These are phyloP conservation scores for Prenolepis imparis DNA, from an alignment of 2,888 invertebrate genomes.

Conservation along the genomic window DNA sequence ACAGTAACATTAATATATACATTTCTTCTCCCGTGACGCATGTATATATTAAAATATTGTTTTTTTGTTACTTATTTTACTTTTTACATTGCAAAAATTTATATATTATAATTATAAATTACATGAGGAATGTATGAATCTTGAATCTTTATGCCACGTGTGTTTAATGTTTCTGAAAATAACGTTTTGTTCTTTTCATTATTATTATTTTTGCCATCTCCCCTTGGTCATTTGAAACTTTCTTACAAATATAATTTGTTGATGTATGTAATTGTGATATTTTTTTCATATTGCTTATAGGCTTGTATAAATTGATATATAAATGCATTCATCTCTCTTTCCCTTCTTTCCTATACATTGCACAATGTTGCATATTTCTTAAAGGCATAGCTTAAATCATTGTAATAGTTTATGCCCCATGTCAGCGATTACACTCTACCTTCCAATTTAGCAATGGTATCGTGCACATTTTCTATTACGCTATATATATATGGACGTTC, in stretches of 20 bases:
- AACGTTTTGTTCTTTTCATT: neutral
- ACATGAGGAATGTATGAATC: neutral
- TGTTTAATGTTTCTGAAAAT: neutral
- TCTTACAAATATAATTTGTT: neutral
- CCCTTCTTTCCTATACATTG: neutral
- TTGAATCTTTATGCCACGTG: neutral
- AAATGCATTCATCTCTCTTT: neutral
- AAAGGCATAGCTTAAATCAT: neutral
- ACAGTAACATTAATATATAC: neutral
- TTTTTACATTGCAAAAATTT: conserved; percentile 7
- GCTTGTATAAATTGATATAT: neutral
- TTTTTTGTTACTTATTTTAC: neutral
- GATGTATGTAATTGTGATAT: neutral
- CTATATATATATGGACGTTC: conserved; percentile 93
- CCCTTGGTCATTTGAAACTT: neutral
- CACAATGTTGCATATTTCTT: neutral
- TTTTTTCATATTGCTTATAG: conserved; percentile 12
- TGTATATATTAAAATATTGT: conserved; percentile 13
- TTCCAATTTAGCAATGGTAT: conserved; percentile 88
- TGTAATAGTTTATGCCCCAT: neutral
- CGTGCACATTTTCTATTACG: conserved; percentile 89
- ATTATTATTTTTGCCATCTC: neutral
- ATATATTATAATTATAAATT: neutral
- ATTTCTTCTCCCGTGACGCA: neutral
- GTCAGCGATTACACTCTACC: conserved; percentile 86